Base-by-base conservation (phyloP, 2,888 invertebrate genomes). In the Ellobium chinense region DNA sequence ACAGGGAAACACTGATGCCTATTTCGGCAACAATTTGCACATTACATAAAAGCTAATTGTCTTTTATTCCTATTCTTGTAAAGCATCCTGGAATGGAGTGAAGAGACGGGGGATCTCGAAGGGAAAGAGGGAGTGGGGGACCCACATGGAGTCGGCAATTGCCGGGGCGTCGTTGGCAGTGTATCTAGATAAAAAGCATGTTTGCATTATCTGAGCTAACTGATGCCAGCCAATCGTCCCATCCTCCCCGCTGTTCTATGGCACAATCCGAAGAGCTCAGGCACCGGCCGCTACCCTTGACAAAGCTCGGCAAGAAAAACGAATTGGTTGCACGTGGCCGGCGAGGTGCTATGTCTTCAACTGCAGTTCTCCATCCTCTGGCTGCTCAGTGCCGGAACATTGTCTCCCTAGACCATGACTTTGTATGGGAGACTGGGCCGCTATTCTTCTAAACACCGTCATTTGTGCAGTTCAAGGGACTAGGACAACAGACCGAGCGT, bases 381-480 rank as follows among this genome's bases (percentile, higher is more conserved):
- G 37, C 27, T 60, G 7, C 46, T 46, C 27, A 72, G 58, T 60
- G 56, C 27, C 58, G 24, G 18, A 37, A 36, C 21, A 72, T 72
- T 72, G 72, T 72, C 58, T 60, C 60, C 18, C 36, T 12, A 58
- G 58, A 36, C 31, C 27, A 58, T 21, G 56, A 72, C 36, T 72
- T 56, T 72, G 58, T 72, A 60, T 24, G 27, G 27, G 24, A 54
- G 58, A 37, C 36, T 58, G 3, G 24, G 60, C 24, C 27, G 1
- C 58, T 34, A 72, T 72, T 72, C 56, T 58, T 24, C 62, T 46
- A 77, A 56, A 56, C 68, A 37, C 58, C 24, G 36, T 31, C 54
- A 77, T 77, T 68, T 77, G 68, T 77, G 77, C 58, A 77, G 77
- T 68, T 68, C 54, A 58, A 56, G 60, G 68, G 7, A 58, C 37